Evolutionary conservation across 2,797 vertebrate genomes (phyloP).

Genomic region (Brachymystax lenok): DNA sequence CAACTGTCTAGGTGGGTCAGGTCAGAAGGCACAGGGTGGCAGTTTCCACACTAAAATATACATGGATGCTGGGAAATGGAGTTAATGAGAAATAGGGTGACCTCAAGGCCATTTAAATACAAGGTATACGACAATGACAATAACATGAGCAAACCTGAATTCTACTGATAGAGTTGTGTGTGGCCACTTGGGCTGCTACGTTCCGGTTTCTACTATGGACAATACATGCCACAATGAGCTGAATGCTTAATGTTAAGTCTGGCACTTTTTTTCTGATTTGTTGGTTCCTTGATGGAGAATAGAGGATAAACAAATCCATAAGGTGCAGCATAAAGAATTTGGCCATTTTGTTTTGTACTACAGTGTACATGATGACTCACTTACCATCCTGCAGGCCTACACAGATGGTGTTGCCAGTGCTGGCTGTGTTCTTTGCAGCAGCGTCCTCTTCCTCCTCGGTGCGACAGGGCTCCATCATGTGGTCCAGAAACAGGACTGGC

Average conservation of each 20-base stretch:
- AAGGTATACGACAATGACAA: neutral
- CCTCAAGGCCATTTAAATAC: too few species aligned
- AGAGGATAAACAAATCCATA: neutral
- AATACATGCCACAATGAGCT: neutral
- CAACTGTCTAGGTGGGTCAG: conserved; percentile 72
- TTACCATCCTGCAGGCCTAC: conserved; percentile 86
- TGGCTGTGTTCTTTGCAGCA: conserved; percentile 32
- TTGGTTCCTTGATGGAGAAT: too few species aligned
- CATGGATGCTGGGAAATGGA: conserved; percentile 73
- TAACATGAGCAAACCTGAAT: neutral
- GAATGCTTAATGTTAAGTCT: too few species aligned
- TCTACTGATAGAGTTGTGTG: neutral
- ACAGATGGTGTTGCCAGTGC: conserved; percentile 80
- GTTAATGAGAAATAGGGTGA: neutral
- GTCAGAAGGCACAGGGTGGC: conserved; percentile 81
- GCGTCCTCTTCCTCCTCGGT: conserved; percentile 40
- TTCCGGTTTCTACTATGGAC: neutral
- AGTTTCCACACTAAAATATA: conserved; percentile 83
- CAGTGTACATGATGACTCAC: conserved; percentile 65
- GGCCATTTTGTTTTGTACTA: neutral
- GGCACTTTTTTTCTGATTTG: too few species aligned
- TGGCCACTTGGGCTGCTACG: neutral
- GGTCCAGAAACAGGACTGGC: conserved; percentile 83
- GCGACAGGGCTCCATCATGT: conserved; percentile 70
- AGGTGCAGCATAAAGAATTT: neutral